Evolutionary conservation across 2,797 vertebrate species (phyloP), one percentile per base, ranked within the genome.

Genomic region (Spinus olivaceus): DNA sequence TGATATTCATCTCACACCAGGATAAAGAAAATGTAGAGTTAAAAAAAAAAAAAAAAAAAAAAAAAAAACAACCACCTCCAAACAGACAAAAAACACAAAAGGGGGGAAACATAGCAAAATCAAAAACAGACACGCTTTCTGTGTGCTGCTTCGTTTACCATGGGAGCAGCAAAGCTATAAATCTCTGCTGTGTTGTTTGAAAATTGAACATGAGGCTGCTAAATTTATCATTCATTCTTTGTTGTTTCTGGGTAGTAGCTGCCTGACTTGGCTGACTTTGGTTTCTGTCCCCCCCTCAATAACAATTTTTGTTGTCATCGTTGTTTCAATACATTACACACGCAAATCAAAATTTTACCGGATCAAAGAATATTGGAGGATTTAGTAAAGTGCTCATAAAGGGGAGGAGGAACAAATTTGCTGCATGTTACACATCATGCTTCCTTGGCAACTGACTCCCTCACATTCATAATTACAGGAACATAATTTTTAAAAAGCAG

Each of bases 1-100:
- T 99, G 98, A 98, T 99, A 99, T 98, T 98, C 98, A 96, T 98
- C 98, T 98, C 98, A 98, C 98, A 98, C 97, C 98, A 98, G 98
- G 97, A 98, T 98, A 98, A 98, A 98, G 98, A 98, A 98, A 98
- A 98, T 96, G 97, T 97, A 98, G 97, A 98, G 97, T 97, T 94
- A 42, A 60, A 81, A 97, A 97, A 97, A 59, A 59, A 57, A 33
- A 53, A 54, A 56, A 97, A 97, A 97, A 96, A 50, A 37, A 41
- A 61, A 97, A 97, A 96, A 96, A 93, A 28, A 6, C 5, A 94
- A 4, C 22, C 11, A 77, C 70, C 96, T 97, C 96, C 97, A 98
- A 98, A 98, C 95, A 95, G 96, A 96, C 97, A 97, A 98, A 97
- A 96, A 95, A 98, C 97, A 98, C 98, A 98, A 96, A 97, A 81